Base-by-base conservation (phyloP, 1,140 invertebrate genomes). In the Drosophila littoralis region DNA sequence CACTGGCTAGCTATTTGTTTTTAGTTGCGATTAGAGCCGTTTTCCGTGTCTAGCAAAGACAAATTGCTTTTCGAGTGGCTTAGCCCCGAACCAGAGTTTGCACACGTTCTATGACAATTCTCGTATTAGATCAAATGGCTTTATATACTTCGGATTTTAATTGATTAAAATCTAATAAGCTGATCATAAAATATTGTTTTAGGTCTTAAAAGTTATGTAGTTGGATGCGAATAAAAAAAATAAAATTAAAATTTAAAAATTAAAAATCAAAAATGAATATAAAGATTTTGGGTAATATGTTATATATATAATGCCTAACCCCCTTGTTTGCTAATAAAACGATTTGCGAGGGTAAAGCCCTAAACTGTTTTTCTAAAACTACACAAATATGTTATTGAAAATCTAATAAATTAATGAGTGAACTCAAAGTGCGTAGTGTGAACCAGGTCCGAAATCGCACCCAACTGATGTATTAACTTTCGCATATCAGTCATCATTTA, bases 21-120 rank as follows among this genome's bases (percentile, higher is more conserved):
- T 73, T 59, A 59, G 63, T 28, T 72, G 46, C 69, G 63, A 65
- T 65, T 65, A 72, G 52, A 66, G 36, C 12, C 33, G 35, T n/a
- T 45, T 43, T 65, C 57, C 48, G 52, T 40, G 42, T 13, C 48
- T 32, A 15, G 55, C 32, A 46, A 54, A 73, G 70, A 67, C 63
- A 73, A 73, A 73, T 73, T 73, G 70, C 63, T 73, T 67, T 70
- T 69, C 33, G 33, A 60, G n/a, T 50, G 38, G 46, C 45, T 66
- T 58, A 46, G 35, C 7, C 22, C 6, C 12, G 10, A 8, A 15
- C 1, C 12, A 13, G 17, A 43, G 22, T 0, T 2, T 1, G 2
- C 3, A 45, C 28, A 45, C 8, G 8, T n/a, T 59, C 45, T 17
- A 59, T 35, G 40, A 33, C 57, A 33, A n/a, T n/a, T n/a, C n/a